Evolutionary conservation across 2,888 invertebrate species (phyloP).

Genomic region (Drosophila rellima): DNA sequence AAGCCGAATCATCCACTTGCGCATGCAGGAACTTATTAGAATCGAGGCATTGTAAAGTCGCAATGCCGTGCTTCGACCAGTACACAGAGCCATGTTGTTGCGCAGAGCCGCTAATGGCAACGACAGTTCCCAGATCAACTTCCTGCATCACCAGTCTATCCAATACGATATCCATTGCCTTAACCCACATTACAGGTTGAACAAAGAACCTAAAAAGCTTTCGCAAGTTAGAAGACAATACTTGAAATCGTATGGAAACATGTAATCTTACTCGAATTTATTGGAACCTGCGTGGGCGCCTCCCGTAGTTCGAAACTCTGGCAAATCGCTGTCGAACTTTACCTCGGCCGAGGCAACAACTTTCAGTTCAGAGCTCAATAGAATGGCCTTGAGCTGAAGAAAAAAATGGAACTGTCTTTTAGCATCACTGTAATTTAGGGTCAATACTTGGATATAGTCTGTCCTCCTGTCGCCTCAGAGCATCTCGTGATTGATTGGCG

Average conservation of each 20-base stretch:
- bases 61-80: slow-evolving; percentile 93
- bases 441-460: slow-evolving; percentile 25
- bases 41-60: slow-evolving; percentile 89
- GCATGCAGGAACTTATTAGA: slow-evolving; percentile 92
- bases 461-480: neutral
- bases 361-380: slow-evolving; percentile 90
- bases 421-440: slow-evolving; percentile 3
- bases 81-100: slow-evolving; percentile 99
- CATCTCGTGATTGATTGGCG: neutral
- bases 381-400: slow-evolving; percentile 95
- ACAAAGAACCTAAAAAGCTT: slow-evolving; percentile 88
- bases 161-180: slow-evolving; percentile 96
- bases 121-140: slow-evolving; percentile 93
- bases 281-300: slow-evolving; percentile 87
- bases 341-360: slow-evolving; percentile 93
- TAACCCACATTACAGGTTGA: slow-evolving; percentile 97
- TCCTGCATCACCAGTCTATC: slow-evolving; percentile 93
- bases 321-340: slow-evolving; percentile 95
- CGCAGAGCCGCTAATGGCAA: slow-evolving; percentile 95
- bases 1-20: slow-evolving; percentile 91
- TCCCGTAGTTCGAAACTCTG: slow-evolving; percentile 92
- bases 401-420: neutral
- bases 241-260: neutral
- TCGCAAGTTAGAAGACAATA: neutral
- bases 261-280: slow-evolving; percentile 80